Percentiles rank a stretch among this genome's conserved stretches.
These are phyloP conservation scores for Mesembrinibis cayennensis DNA, from an alignment of 2,113 vertebrate genomes.

Conservation along the genomic window DNA sequence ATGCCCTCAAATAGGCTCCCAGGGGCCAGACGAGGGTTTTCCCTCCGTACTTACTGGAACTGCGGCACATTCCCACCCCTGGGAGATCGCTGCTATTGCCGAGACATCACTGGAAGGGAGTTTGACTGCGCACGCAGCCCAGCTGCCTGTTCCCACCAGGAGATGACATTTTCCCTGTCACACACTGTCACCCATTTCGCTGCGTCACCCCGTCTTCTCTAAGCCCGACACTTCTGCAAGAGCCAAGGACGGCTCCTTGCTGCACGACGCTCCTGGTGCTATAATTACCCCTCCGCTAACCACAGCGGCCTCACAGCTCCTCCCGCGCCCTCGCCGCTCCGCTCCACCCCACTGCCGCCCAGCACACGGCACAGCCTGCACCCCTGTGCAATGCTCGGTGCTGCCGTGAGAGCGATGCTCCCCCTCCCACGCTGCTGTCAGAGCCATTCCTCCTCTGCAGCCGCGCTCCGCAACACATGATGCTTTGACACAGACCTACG, in stretches of 20 bases:
- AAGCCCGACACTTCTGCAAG: not conserved
- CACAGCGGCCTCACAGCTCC: not conserved
- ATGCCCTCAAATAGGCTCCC: not conserved
- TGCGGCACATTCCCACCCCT: not conserved
- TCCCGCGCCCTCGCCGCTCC: not conserved
- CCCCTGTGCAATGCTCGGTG: not conserved
- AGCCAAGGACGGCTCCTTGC: fast-evolving
- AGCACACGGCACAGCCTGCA: fast-evolving
- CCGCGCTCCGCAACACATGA: fast-evolving
- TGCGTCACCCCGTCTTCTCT: not conserved
- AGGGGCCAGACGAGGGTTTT: not conserved
- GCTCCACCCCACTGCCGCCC: not conserved
- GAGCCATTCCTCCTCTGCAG: not conserved
- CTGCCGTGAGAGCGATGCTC: not conserved
- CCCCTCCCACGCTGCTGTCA: not conserved
- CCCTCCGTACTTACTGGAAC: fast-evolving
- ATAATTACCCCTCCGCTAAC: not conserved
- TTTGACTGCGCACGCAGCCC: not conserved
- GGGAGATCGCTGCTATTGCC: fast-evolving
- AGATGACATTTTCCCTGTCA: not conserved
- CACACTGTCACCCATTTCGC: not conserved
- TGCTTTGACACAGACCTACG: not conserved
- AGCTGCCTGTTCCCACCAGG: not conserved
- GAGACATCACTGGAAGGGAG: not conserved
- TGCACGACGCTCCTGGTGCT: not conserved